Base-by-base conservation (phyloP, 2,888 invertebrate genomes). In the Anodontia alba region DNA sequence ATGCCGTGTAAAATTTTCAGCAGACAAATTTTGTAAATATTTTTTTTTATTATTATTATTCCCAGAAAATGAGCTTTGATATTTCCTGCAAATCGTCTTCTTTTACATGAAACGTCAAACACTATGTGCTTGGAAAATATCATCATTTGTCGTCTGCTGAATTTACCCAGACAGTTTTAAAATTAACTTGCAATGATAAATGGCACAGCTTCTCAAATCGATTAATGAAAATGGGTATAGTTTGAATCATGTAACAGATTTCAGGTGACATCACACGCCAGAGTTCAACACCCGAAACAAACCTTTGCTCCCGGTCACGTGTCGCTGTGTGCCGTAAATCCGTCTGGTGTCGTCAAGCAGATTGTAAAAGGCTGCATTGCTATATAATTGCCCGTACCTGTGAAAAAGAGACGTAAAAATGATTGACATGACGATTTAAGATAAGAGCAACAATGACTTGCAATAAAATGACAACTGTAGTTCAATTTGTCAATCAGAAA, bases 281-380 rank as follows among this genome's bases (percentile, higher is more conserved):
- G 33, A 33, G 33, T 20, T 33, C 23, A 54, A 33, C 31, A 33
- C 33, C 17, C 29, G 62, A 62, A 62, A 62, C 33, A 33, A 29
- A 62, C 62, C 62, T 62, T 62, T 33, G 33, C 20, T 62, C 62
- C 62, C 33, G 62, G 33, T 33, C 62, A 33, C 62, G 62, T 62
- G 62, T 17, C 62, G 12, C 33, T 33, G 33, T 17, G 62, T 62
- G 62, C 33, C 62, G 17, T 62, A 62, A 62, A 62, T 15, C 33
- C 33, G 62, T 33, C 31, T 31, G 29, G 62, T 33, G 62, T 62
- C 62, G 23, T 62, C 33, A 62, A 33, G 29, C 62, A 62, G 31
- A 62, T 62, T 62, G 62, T 33, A 17, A 31, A 5, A 29, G 62
- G 26, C 31, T 31, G 31, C 33, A 17, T 62, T 62, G 33, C 33